Evolutionary conservation across 1,140 invertebrate genomes (phyloP), one percentile per base, ranked within the genome.

Genomic region (Ostrea edulis): DNA sequence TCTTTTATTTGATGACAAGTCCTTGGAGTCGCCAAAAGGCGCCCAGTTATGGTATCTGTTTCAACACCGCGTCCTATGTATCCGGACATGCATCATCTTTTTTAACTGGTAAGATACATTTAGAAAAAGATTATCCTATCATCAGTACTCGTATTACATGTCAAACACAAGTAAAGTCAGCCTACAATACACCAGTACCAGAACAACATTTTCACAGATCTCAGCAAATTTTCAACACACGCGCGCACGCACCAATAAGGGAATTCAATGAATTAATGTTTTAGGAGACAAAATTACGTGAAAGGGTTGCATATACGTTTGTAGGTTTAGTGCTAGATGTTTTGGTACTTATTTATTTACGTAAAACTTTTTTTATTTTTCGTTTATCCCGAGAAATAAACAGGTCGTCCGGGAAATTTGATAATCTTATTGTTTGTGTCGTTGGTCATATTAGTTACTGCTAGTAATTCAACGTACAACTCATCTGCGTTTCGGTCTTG

Each of bases 41-140:
- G 89, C 81, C 8, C 87, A 90, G 85, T 55, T 91, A 20, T 91
- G 89, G 87, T 82, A 91, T n/a, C 44, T 92, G 1, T 92, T 91
- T 81, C 87, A 87, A 9, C 65, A 82, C 29, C 58, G 81, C 35
- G 88, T 89, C 20, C 77, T 92, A 8, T 82, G 89, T 44, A 29
- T 85, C 35, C 84, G 90, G 44, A 90, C 89, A 20, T 52, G 89
- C n/a, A 92, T 91, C 44, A 52, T 90, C 12, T 86, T 90, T 71
- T 92, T 89, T 53, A 90, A 91, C 29, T 92, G 91, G 91, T 92
- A 53, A 3, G 25, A 9, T 14, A 81, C 14, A 12, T 35, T 81
- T 7, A 8, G 0, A 0, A 81, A 81, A 17, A 0, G 8, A 51
- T 81, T 22, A 14, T 3, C 14, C 2, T 4, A 2, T 81, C 3